These are phyloP conservation scores for Aramus guarauna DNA, from an alignment of 2,113 vertebrate genomes.

Conservation along the genomic window DNA sequence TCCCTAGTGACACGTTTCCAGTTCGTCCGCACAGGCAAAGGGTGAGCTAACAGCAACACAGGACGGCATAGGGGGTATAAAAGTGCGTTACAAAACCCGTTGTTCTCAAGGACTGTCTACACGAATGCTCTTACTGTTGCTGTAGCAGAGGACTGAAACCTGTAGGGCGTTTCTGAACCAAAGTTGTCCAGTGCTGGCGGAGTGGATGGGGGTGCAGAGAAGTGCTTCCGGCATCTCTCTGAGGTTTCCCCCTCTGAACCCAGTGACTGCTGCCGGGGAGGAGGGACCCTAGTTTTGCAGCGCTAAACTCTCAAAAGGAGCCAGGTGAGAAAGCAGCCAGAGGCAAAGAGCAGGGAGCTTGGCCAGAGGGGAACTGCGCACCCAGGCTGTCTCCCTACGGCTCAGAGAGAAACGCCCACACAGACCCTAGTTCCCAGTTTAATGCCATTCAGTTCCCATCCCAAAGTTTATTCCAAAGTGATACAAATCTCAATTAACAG, in stretches of 20 bases:
- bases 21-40: accelerated
- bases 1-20: background rate
- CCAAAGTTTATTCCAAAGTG: background rate
- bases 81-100: accelerated
- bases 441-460: background rate
- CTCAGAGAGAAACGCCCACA: background rate
- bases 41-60: background rate
- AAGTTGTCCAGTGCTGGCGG: background rate
- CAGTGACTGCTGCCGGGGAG: background rate
- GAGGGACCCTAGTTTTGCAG: background rate
- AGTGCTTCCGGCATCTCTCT: background rate
- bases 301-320: background rate
- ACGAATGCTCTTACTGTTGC: background rate
- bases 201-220: background rate
- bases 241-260: background rate
- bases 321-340: background rate
- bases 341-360: background rate
- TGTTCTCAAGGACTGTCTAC: background rate
- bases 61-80: background rate
- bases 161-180: background rate
- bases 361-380: background rate
- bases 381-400: background rate
- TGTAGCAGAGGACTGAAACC: background rate
- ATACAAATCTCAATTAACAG: background rate
- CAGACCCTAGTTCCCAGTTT: background rate